These are phyloP conservation scores for Calosoma granatense DNA, from an alignment of 1,140 invertebrate species.

Conservation along the genomic window DNA sequence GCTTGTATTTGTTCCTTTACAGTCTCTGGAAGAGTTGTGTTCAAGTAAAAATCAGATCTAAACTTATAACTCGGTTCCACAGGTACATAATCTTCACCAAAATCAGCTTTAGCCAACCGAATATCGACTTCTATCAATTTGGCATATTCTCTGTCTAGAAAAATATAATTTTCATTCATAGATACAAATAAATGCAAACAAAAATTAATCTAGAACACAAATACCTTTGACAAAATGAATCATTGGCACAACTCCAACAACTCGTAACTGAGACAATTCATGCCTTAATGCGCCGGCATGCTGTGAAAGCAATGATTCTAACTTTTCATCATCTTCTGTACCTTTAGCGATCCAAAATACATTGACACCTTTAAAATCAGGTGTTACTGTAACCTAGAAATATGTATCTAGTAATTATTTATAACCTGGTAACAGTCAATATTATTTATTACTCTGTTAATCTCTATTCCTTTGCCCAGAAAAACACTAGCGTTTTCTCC, in stretches of 20 bases:
- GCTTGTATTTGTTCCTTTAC: slow-evolving; percentile 38
- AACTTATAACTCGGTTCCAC: slow-evolving; percentile 34
- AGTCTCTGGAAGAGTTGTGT: slow-evolving; percentile 20
- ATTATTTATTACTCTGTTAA: slow-evolving; percentile 40
- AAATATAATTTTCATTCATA: slow-evolving; percentile 15
- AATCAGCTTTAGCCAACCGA: slow-evolving; percentile 45
- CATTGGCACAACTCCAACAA: slow-evolving; percentile 61
- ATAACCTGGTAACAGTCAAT: slow-evolving; percentile 15
- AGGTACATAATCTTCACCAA: slow-evolving; percentile 46
- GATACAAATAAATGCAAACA: slow-evolving; percentile 5
- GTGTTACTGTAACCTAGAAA: slow-evolving; percentile 46
- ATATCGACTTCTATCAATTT: slow-evolving; percentile 44
- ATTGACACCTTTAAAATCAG: slow-evolving; percentile 52
- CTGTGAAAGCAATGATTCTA: slow-evolving; percentile 42
- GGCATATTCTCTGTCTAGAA: slow-evolving; percentile 43
- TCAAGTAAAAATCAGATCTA: slow-evolving; percentile 37
- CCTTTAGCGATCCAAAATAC: slow-evolving; percentile 56
- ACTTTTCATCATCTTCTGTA: slow-evolving; percentile 33
- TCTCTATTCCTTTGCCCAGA: slow-evolving; percentile 53
- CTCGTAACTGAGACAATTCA: slow-evolving; percentile 51
- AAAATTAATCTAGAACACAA: slow-evolving; percentile 9
- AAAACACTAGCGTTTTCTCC: slow-evolving; percentile 48
- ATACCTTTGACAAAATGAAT: slow-evolving; percentile 58
- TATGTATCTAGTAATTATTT: slow-evolving; percentile 18
- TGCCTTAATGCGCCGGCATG: slow-evolving; percentile 48